Percentiles rank a stretch among this genome's conserved stretches.
Evolutionary conservation across 2,888 invertebrate species (phyloP).

Genomic region (Teleogryllus oceanicus): DNA sequence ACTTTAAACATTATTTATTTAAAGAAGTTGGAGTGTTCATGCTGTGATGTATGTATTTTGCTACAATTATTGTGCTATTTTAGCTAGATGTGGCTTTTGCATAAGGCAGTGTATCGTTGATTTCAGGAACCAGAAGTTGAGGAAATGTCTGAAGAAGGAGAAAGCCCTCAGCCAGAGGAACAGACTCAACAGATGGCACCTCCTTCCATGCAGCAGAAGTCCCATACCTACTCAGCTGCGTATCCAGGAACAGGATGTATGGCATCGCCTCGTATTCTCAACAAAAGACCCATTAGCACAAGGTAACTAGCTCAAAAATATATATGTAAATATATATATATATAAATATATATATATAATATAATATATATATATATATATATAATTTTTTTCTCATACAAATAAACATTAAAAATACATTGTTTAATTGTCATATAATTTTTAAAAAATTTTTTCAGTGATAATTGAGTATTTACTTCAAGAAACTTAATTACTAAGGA

Average conservation of each 20-base stretch:
- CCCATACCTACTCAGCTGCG: not conserved
- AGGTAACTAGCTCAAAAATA: not conserved
- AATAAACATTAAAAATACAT: not conserved
- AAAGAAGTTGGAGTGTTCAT: too few relatives aligned
- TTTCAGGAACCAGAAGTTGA: slow-evolving; percentile 41
- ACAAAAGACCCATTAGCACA: slow-evolving; percentile 30
- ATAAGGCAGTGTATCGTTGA: not conserved
- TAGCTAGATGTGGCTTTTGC: too few relatives aligned
- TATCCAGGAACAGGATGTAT: slow-evolving; percentile 22
- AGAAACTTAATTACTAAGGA: too few relatives aligned
- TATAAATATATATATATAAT: not conserved
- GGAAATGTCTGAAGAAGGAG: slow-evolving; percentile 42
- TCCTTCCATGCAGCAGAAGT: slow-evolving; percentile 19
- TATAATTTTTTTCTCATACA: not conserved
- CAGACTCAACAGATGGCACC: slow-evolving; percentile 25
- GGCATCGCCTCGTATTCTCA: slow-evolving; percentile 35
- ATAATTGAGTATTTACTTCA: too few relatives aligned
- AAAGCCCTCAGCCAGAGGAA: slow-evolving; percentile 37
- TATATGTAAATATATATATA: not conserved
- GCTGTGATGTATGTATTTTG: too few relatives aligned
- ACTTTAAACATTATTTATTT: too few relatives aligned
- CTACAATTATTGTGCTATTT: too few relatives aligned
- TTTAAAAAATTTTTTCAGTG: too few relatives aligned
- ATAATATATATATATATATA: not conserved
- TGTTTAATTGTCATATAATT: too few relatives aligned